These are phyloP conservation scores for Drosophila heteroneura DNA, from an alignment of 2,888 invertebrate genomes.

Conservation along the genomic window DNA sequence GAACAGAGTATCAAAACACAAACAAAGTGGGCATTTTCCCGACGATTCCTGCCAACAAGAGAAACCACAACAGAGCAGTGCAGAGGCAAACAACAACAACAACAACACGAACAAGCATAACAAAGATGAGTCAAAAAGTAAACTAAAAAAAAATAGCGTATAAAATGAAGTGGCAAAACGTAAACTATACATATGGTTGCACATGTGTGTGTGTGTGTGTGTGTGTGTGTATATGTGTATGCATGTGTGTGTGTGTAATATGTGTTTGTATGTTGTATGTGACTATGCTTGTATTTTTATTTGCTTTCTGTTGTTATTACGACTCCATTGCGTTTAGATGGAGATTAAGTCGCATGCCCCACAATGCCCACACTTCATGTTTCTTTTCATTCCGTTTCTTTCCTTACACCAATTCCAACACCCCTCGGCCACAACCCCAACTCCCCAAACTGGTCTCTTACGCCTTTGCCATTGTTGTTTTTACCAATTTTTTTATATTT, in stretches of 20 bases:
- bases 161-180: slow-evolving; percentile 80
- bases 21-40: slow-evolving; percentile 66
- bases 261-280: slow-evolving; percentile 19
- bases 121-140: slow-evolving; percentile 61
- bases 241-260: background rate
- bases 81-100: slow-evolving; percentile 10
- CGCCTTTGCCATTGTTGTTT: slow-evolving; percentile 54
- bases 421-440: slow-evolving; percentile 1
- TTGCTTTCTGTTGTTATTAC: slow-evolving; percentile 78
- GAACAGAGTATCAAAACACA: slow-evolving; percentile 25
- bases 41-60: slow-evolving; percentile 38
- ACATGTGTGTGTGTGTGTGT: slow-evolving; percentile 17
- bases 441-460: slow-evolving; percentile 41
- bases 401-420: background rate
- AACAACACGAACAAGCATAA: slow-evolving; percentile 18
- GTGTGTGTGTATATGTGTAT: too few species aligned
- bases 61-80: slow-evolving; percentile 21
- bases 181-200: slow-evolving; percentile 67
- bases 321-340: slow-evolving; percentile 80
- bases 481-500: slow-evolving; percentile 45
- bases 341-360: slow-evolving; percentile 73
- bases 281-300: slow-evolving; percentile 61
- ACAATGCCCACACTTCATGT: slow-evolving; percentile 2
- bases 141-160: slow-evolving; percentile 53
- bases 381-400: background rate